These are phyloP conservation scores for Dascyllus trimaculatus DNA, from an alignment of 2,113 vertebrate genomes.

Conservation along the genomic window DNA sequence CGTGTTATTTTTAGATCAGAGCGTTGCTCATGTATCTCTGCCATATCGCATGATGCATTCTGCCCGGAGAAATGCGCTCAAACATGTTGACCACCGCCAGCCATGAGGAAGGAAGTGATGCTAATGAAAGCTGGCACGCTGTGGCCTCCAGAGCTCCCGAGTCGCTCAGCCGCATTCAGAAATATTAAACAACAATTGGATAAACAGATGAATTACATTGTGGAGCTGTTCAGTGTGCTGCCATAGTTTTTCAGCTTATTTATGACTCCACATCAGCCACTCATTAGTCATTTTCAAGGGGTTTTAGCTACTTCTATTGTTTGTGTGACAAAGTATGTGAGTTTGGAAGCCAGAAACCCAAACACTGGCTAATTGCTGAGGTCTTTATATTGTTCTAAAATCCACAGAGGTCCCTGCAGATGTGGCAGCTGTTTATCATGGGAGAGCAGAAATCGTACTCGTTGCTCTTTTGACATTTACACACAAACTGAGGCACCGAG, in stretches of 20 bases:
- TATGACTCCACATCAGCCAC: constrained; percentile 3
- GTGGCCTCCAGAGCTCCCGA: constrained; percentile 21
- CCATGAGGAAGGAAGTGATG: constrained; percentile 74
- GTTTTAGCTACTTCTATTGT: background rate
- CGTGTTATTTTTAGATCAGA: constrained; percentile 67
- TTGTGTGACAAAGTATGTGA: background rate
- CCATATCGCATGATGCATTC: constrained; percentile 47
- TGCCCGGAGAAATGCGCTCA: constrained; percentile 37
- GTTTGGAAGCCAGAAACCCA: background rate
- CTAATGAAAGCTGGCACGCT: constrained; percentile 63
- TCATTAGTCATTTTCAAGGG: constrained; percentile 19
- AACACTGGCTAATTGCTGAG: constrained; percentile 4
- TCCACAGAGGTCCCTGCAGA: background rate
- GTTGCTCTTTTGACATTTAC: constrained; percentile 3
- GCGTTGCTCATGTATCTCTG: constrained; percentile 49
- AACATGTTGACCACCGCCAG: constrained; percentile 68
- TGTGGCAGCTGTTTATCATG: background rate
- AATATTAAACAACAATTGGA: constrained; percentile 24
- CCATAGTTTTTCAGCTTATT: constrained; percentile 16
- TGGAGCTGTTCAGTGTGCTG: background rate
- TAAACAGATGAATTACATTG: constrained; percentile 25
- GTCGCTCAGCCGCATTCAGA: constrained; percentile 22
- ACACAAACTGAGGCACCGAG: background rate
- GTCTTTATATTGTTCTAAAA: constrained; percentile 24
- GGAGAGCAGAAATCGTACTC: background rate